Base-by-base conservation (phyloP, 2,797 vertebrate genomes). In the Anas bernieri region DNA sequence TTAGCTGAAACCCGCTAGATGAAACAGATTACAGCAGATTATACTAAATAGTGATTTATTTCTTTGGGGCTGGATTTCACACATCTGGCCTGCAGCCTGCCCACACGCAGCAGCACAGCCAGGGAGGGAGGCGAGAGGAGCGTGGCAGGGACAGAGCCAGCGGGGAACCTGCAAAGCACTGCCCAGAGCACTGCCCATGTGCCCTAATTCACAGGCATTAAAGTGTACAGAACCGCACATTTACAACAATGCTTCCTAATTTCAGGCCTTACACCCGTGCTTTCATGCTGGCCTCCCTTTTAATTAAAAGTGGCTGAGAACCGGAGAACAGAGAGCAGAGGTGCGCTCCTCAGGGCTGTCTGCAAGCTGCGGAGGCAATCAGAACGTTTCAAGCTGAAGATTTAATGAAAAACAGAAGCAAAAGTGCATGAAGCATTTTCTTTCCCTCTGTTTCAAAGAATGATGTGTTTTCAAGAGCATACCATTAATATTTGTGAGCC, bases 11-110 rank as follows among this genome's bases (percentile, higher is more conserved):
- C 17, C 39, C 0, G 0, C 58, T 6, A 25, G 69, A 5, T 54
- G 70, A 35, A 37, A 48, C 81, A 88, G 89, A 84, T 91, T 64
- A 76, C 50, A 68, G 93, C 78, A 62, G 84, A 91, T 92, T 88
- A 64, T 11, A 23, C 39, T 6, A 8, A 67, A 7, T 15, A 26
- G 16, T 5, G 69, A 46, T 18, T 52, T 54, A 23, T 90, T 68
- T 22, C 59, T 70, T 59, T 74, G 70, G 78, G 89, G 87, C 41
- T 17, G 61, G 15, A 16, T 77, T 85, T 88, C 91, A 70, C 91
- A 72, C 83, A 13, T 41, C 77, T 80, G 80, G 14, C 55, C 70
- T 22, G 8, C 64, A 77, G 90, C 94, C 75, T 52, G 50, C 50
- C 50, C 50, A 28, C 50, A 52, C 3, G 15, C 50, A 52, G 50